A percentile compares a stretch with the other conserved stretches of the same genome.
Conservation (phyloP, 2,888 invertebrate genomes). For the Parapristionchus giblindavisi region DNA sequence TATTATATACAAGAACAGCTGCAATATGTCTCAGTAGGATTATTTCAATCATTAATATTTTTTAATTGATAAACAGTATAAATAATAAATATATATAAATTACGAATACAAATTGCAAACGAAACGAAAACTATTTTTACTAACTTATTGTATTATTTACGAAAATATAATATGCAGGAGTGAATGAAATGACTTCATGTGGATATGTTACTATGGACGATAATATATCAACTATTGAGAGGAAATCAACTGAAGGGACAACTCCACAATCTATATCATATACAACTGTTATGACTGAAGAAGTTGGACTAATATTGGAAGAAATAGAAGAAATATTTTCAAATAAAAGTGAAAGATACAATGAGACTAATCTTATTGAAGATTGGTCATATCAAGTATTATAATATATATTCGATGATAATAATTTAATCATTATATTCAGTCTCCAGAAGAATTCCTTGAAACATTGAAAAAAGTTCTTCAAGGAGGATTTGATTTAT, state of each 20-base stretch:
- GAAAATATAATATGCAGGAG: too few species aligned
- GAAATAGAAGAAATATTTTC: not conserved
- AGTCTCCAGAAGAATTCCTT: constrained; percentile 15
- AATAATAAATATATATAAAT: too few species aligned
- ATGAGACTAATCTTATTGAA: constrained; percentile 17
- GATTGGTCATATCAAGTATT: not conserved
- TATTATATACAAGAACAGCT: too few species aligned
- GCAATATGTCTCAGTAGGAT: too few species aligned
- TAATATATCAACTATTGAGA: not conserved
- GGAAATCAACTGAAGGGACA: not conserved
- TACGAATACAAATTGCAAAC: too few species aligned
- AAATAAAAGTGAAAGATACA: not conserved
- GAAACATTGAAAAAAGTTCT: constrained; percentile 17
- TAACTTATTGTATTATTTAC: too few species aligned
- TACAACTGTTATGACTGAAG: not conserved
- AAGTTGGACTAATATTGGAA: not conserved
- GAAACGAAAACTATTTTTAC: too few species aligned
- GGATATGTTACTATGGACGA: constrained; percentile 18
- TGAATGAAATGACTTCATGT: not conserved
- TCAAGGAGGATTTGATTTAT: constrained; percentile 14
- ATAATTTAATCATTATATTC: not conserved
- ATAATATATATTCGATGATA: not conserved
- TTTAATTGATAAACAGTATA: too few species aligned
- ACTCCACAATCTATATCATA: not conserved
- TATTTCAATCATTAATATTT: too few species aligned